These are phyloP conservation scores for Pangasius djambal DNA, from an alignment of 2,797 vertebrate genomes.

Conservation along the genomic window DNA sequence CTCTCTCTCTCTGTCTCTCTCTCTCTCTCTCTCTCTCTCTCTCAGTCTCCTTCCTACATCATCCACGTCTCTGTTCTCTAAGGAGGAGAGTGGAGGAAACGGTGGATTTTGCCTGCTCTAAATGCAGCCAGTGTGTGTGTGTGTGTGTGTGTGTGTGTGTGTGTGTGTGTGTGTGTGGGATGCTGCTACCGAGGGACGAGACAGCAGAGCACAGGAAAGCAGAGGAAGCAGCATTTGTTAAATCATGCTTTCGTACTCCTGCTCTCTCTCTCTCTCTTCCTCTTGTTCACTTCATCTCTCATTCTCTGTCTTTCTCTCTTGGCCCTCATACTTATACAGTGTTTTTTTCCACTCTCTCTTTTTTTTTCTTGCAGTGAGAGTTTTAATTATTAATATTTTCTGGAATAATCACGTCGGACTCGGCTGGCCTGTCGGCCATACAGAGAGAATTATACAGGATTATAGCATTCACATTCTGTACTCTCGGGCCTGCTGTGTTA, in stretches of 20 bases:
- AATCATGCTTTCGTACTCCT: constrained; percentile 44
- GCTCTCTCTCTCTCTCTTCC: constrained; percentile 51
- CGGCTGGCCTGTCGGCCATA: neutral
- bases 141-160: constrained; percentile 13
- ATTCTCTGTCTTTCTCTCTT: constrained; percentile 28
- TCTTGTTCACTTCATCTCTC: constrained; percentile 39
- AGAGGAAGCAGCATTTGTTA: constrained; percentile 48
- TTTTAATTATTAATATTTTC: constrained; percentile 51
- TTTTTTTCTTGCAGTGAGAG: constrained; percentile 19
- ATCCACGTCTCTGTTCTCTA: constrained; percentile 46
- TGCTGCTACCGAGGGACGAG: constrained; percentile 51
- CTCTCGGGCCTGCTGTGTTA: constrained; percentile 16
- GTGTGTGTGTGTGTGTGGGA: constrained; percentile 21
- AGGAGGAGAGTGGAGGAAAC: constrained; percentile 68
- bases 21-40: constrained; percentile 10
- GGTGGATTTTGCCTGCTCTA: constrained; percentile 80
- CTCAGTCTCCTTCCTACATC: constrained; percentile 35
- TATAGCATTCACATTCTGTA: constrained; percentile 5
- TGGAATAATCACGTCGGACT: constrained; percentile 29
- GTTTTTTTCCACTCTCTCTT: neutral
- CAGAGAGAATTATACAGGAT: constrained; percentile 32
- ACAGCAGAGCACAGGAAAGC: constrained; percentile 29
- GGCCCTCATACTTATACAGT: constrained; percentile 1
- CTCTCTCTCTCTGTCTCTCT: constrained; percentile 11
- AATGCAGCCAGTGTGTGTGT: constrained; percentile 69